Conservation (phyloP, 2,113 vertebrate species). For the Pterophyllum scalare region DNA sequence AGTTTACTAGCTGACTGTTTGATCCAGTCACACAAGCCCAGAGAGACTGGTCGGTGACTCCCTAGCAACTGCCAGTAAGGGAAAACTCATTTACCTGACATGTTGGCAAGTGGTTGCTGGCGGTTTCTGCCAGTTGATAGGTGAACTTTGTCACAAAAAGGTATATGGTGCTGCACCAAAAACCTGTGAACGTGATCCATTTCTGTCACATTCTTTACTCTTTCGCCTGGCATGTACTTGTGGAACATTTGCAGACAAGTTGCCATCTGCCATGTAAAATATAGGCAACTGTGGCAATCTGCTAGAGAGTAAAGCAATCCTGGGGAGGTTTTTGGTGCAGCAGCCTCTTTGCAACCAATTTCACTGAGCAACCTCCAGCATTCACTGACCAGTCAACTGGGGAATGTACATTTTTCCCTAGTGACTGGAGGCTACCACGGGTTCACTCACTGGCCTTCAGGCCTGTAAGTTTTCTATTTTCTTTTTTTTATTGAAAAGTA, state of each 20-base stretch:
- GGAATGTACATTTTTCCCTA: not conserved
- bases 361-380: not conserved
- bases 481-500: constrained; percentile 2
- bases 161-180: not conserved
- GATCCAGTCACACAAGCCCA: not conserved
- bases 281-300: not conserved
- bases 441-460: not conserved
- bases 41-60: not conserved
- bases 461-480: not conserved
- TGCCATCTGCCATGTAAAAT: not conserved
- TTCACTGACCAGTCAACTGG: not conserved
- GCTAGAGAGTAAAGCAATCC: not conserved
- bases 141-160: not conserved
- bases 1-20: not conserved
- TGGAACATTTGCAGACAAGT: not conserved
- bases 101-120: not conserved
- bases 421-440: not conserved
- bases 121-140: not conserved
- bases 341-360: not conserved
- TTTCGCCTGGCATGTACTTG: not conserved
- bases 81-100: too few relatives aligned
- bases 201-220: not conserved
- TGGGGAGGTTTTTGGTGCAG: not conserved
- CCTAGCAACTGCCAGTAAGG: not conserved
- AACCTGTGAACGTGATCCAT: too few relatives aligned